phyloP scores from a whole-genome alignment of 2,797 vertebrate genomes.

The Bovichtus variegatus region DNA sequence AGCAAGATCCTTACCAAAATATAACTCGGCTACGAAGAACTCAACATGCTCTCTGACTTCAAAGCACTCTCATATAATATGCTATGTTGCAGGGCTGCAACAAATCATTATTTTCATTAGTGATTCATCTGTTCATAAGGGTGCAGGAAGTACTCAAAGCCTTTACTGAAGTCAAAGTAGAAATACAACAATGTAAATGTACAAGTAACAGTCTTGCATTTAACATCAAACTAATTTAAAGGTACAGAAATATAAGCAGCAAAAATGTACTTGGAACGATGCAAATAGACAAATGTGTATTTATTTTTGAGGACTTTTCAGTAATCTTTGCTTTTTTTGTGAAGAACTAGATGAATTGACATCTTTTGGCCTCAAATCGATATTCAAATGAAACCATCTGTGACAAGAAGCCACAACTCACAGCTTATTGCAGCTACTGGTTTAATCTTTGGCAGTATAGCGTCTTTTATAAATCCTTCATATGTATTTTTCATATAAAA shows the following conservation, averaged over 20 bases:
- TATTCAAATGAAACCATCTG: not conserved
- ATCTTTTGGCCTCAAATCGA: not conserved
- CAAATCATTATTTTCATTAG: slow-evolving; percentile 1
- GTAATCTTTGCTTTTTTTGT: not conserved
- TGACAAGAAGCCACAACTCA: not conserved
- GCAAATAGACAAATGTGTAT: not conserved
- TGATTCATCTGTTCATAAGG: not conserved
- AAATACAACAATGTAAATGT: not conserved
- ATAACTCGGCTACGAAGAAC: not conserved
- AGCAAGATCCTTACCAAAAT: not conserved
- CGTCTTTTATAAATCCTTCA: not conserved
- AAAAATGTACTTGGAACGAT: not conserved
- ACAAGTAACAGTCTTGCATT: not conserved
- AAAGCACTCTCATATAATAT: slow-evolving; percentile 6
- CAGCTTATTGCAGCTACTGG: not conserved
- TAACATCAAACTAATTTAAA: not conserved
- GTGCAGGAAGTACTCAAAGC: not conserved
- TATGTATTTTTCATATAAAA: not conserved
- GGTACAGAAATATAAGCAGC: not conserved
- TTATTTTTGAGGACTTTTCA: not conserved
- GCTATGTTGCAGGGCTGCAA: not conserved
- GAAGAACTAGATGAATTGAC: not conserved
- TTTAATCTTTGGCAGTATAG: not conserved
- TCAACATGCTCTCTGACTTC: slow-evolving; percentile 5
- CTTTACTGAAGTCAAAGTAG: not conserved